Percentiles rank a stretch among this genome's conserved stretches.
Evolutionary conservation across 2,113 vertebrate species (phyloP).

Genomic region (Orycteropus afer): DNA sequence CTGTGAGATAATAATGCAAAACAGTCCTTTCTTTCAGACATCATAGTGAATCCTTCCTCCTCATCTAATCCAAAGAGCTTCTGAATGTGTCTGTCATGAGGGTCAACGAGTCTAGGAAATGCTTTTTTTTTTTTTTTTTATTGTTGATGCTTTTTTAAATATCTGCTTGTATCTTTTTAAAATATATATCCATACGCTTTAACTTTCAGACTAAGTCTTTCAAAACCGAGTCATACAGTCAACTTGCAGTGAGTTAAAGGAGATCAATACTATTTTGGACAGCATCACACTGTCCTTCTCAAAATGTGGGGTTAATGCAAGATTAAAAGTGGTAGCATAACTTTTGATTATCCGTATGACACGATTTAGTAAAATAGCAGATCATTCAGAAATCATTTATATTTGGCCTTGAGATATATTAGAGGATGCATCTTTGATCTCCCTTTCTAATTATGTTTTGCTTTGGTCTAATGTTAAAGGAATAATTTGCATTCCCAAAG

Average conservation of each 20-base stretch:
- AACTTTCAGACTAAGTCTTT: conserved; percentile 17
- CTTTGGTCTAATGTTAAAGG: conserved; percentile 76
- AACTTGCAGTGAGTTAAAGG: not conserved
- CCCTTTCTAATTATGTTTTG: conserved; percentile 76
- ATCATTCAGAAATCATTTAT: conserved; percentile 75
- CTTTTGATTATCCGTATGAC: conserved; percentile 68
- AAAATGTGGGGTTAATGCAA: conserved; percentile 55
- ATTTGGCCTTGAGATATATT: conserved; percentile 78
- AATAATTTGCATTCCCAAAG: conserved; percentile 77
- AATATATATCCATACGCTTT: not conserved
- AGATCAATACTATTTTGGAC: conserved; percentile 40
- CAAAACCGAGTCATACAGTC: not conserved
- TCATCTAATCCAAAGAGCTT: not conserved
- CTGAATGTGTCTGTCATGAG: not conserved
- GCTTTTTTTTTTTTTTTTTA: conserved; percentile 23
- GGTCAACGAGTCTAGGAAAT: not conserved
- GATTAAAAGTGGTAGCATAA: conserved; percentile 52
- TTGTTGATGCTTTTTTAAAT: not conserved
- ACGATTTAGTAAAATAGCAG: conserved; percentile 61
- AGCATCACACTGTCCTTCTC: conserved; percentile 18
- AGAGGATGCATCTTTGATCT: conserved; percentile 78
- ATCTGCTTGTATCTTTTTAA: not conserved
- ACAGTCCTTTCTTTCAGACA: not conserved
- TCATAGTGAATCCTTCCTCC: not conserved
- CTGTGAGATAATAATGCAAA: not conserved